These are phyloP conservation scores for Heliconius sara DNA, from an alignment of 2,888 invertebrate genomes.

Conservation along the genomic window DNA sequence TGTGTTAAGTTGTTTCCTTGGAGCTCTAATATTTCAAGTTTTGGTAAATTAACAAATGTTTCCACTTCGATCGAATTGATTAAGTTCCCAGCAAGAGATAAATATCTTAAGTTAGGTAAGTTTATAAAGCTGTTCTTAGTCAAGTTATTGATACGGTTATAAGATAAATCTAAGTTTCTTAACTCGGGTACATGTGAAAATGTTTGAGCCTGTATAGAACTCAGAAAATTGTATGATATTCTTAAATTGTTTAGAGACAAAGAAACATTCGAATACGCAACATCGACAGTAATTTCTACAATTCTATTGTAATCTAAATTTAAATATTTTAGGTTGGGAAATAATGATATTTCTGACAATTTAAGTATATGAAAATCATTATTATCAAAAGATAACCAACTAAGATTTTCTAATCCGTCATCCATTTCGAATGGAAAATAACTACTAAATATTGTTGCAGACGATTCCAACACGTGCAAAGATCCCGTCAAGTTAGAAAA, in stretches of 20 bases:
- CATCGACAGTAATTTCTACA: constrained; percentile 86
- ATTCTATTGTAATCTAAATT: constrained; percentile 94
- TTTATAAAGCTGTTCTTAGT: constrained; percentile 89
- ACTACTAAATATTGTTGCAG: constrained; percentile 92
- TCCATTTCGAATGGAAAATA: constrained; percentile 90
- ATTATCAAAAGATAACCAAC: constrained; percentile 94
- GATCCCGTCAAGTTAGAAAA: constrained; percentile 90
- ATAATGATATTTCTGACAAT: constrained; percentile 87
- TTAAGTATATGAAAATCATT: constrained; percentile 91
- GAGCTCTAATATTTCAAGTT: constrained; percentile 90
- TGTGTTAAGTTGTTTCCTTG: constrained; percentile 90
- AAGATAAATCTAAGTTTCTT: constrained; percentile 90
- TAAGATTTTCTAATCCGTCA: constrained; percentile 88
- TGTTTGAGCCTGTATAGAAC: constrained; percentile 86
- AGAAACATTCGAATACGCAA: constrained; percentile 88
- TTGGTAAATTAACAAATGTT: constrained; percentile 90
- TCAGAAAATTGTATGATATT: constrained; percentile 91
- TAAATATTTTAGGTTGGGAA: constrained; percentile 89
- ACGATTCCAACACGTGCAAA: constrained; percentile 92
- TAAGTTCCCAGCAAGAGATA: constrained; percentile 93
- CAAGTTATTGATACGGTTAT: constrained; percentile 89
- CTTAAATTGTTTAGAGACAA: constrained; percentile 90
- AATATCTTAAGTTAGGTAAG: constrained; percentile 90
- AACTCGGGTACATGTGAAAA: constrained; percentile 89
- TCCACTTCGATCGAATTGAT: constrained; percentile 88